Base-by-base conservation (phyloP, 2,113 vertebrate genomes). In the Spilogale gracilis region DNA sequence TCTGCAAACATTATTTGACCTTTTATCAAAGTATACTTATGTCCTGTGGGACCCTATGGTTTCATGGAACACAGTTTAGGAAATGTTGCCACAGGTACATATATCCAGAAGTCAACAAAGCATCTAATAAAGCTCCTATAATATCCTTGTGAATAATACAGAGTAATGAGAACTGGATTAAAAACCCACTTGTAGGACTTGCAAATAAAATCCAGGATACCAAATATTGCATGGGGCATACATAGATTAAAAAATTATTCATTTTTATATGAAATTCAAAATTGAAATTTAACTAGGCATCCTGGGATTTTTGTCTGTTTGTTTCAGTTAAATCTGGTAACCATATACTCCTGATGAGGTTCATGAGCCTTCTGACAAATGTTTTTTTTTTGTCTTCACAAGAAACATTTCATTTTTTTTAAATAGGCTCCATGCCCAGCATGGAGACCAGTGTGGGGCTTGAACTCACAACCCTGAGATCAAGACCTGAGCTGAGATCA, bases 251-350 rank as follows among this genome's bases (percentile, higher is more conserved):
- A 58, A 71, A 65, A 45, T n/a, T 67, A 81, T 50, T 88, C 71
- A 93, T 25, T 97, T n/a, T 97, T 90, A 78, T 90, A 80, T 94
- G 50, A 84, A 93, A 91, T 78, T 94, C 73, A 86, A 94, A 94
- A 87, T 78, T 95, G 67, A 94, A 74, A 95, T 95, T 92, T 79
- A 95, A 83, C 27, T 92, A 95, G 20, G 45, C 50, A 74, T 87
- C 69, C 74, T 89, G 17, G 50, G 21, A 63, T 94, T 89, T 52
- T 56, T 86, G 32, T 79, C 18, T n/a, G 50, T 92, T 52, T 69
- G 48, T 85, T 92, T 97, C 88, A 73, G 45, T 82, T 93, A 71
- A 91, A 65, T 88, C 60, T 76, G 87, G 43, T 73, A 94, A 83
- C 6, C 3, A 45, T 87, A 82, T 30, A 79, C 25, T 91, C 14